A percentile compares a stretch with the other conserved stretches of the same genome.
Conservation (phyloP, 2,797 vertebrate species). For the Myotis planiceps region DNA sequence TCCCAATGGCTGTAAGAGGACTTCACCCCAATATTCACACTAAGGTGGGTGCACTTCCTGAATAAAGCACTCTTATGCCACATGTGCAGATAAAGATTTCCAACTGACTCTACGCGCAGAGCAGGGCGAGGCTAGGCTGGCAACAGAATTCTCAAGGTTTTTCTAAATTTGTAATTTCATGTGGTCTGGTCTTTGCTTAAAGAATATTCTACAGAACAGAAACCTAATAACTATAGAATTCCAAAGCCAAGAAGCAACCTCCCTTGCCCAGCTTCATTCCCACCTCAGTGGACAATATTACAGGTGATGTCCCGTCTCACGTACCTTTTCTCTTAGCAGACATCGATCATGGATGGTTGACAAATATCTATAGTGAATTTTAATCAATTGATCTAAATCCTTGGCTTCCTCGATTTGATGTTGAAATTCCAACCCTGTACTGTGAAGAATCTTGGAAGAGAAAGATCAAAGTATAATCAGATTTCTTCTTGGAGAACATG, state of each 20-base stretch:
- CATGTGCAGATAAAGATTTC: neutral
- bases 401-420: constrained; percentile 99
- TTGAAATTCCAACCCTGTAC: constrained; percentile 98
- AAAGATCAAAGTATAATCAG: constrained; percentile 37
- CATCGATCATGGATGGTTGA: constrained; percentile 99
- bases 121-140: neutral
- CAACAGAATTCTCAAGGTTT: neutral
- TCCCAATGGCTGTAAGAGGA: no score
- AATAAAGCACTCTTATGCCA: neutral
- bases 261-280: neutral
- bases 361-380: constrained; percentile 97
- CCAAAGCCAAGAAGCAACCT: neutral
- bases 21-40: neutral
- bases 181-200: neutral
- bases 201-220: neutral
- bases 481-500: neutral
- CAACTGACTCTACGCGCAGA: neutral
- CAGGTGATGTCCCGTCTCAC: neutral
- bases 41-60: neutral
- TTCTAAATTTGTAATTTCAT: neutral
- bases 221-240: neutral
- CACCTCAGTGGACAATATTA: neutral
- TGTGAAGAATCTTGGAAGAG: constrained; percentile 94
- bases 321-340: constrained; percentile 96
- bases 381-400: constrained; percentile 98